Conservation (phyloP, 2,888 invertebrate species). For the Unio delphinus region DNA sequence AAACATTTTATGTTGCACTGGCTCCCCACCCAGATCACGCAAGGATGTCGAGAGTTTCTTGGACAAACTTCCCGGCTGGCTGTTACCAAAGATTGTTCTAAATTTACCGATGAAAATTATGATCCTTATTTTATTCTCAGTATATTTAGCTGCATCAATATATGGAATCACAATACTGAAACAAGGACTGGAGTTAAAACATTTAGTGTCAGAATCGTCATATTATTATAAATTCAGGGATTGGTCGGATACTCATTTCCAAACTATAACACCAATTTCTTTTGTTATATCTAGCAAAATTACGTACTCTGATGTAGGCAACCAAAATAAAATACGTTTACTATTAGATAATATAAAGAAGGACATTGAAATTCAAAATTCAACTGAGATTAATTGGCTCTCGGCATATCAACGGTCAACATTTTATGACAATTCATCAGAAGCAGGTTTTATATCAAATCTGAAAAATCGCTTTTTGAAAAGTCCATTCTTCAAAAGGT, state of each 20-base stretch:
- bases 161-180: constrained; percentile 26
- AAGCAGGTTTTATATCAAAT: constrained; percentile 14
- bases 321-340: constrained; percentile 4
- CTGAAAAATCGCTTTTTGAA: constrained; percentile 9
- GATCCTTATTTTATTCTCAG: constrained; percentile 35
- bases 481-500: no score
- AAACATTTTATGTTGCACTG: constrained; percentile 17
- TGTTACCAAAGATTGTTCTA: constrained; percentile 38
- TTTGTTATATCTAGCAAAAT: constrained; percentile 10
- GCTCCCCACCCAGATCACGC: constrained; percentile 10
- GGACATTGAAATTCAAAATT: no score
- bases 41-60: constrained; percentile 36
- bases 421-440: constrained; percentile 8
- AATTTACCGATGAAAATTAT: constrained; percentile 26
- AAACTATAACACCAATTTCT: constrained; percentile 3
- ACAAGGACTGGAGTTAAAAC: constrained; percentile 23
- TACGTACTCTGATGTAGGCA: constrained; percentile 6
- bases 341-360: no score
- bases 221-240: constrained; percentile 16
- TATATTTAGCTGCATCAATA: constrained; percentile 32
- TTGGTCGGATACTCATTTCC: no score
- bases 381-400: constrained; percentile 21
- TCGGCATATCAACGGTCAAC: constrained; percentile 3
- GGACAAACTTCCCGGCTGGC: constrained; percentile 39
- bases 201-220: constrained; percentile 21